phyloP scores from a whole-genome alignment of 2,888 invertebrate genomes.

The Caenorhabditis angaria region DNA sequence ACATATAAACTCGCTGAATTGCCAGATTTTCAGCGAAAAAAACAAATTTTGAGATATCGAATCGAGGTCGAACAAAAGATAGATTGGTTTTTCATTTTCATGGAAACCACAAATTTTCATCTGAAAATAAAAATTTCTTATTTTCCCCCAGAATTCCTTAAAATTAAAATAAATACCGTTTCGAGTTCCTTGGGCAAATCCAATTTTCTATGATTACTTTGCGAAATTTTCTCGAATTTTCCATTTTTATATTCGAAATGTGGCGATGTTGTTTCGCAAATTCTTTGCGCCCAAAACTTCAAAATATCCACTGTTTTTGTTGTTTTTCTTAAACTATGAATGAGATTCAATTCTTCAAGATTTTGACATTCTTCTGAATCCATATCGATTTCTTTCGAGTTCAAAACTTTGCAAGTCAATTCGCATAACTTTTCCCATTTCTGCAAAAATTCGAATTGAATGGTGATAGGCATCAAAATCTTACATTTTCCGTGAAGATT shows the following conservation, averaged over 20 bases:
- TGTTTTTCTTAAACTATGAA: background rate
- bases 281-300: constrained; percentile 1
- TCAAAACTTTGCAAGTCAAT: background rate
- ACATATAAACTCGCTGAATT: constrained; percentile 24
- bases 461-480: background rate
- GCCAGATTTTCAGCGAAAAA: constrained; percentile 18
- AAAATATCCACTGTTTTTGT: background rate
- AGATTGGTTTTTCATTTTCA: constrained; percentile 34
- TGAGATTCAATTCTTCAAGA: background rate
- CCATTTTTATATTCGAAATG: constrained; percentile 5
- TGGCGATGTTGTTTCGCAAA: constrained; percentile 1
- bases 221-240: background rate
- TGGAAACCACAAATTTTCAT: constrained; percentile 6
- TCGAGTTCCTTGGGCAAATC: background rate
- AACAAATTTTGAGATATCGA: constrained; percentile 5
- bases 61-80: constrained; percentile 19
- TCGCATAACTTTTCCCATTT: constrained; percentile 31
- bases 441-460: constrained; percentile 6
- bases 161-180: background rate
- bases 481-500: constrained; percentile 5
- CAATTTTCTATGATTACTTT: constrained; percentile 1
- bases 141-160: background rate
- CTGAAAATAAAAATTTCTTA: constrained; percentile 4
- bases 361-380: background rate
- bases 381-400: background rate